phyloP scores from a whole-genome alignment of 2,797 vertebrate genomes.

The Liasis olivaceus region DNA sequence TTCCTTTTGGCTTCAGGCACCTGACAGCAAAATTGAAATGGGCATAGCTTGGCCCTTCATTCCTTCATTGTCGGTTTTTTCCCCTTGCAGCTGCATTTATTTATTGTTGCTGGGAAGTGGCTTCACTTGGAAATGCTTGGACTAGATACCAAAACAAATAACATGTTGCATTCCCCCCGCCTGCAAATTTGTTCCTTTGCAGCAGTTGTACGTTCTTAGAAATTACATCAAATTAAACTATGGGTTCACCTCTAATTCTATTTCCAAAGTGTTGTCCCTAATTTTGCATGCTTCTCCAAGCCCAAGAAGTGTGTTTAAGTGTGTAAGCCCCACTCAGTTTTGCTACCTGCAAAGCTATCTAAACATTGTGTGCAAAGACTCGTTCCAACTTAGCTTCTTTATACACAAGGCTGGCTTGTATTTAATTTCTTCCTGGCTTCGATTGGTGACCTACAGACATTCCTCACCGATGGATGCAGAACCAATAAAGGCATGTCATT shows the following conservation, averaged over 20 bases:
- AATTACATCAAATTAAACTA: not conserved
- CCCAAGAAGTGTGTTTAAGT: not conserved
- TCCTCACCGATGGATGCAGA: not conserved
- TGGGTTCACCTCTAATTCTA: no score
- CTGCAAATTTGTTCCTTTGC: not conserved
- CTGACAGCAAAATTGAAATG: conserved; percentile 26
- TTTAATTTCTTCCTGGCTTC: not conserved
- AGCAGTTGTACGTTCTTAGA: not conserved
- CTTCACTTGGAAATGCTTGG: conserved; percentile 8
- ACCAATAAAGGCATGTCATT: not conserved
- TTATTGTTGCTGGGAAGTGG: not conserved
- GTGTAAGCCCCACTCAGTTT: not conserved
- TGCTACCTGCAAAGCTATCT: not conserved
- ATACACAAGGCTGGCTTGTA: no score
- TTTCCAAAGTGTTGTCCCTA: not conserved
- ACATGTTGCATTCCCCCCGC: not conserved
- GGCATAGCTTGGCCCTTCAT: not conserved
- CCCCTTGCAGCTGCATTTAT: conserved; percentile 8
- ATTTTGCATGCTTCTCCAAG: not conserved
- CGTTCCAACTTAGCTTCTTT: not conserved
- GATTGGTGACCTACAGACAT: not conserved
- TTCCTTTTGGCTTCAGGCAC: not conserved
- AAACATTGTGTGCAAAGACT: not conserved
- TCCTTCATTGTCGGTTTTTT: not conserved
- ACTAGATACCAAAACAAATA: not conserved